phyloP scores from a whole-genome alignment of 1,140 invertebrate genomes.

The Apis florea region DNA sequence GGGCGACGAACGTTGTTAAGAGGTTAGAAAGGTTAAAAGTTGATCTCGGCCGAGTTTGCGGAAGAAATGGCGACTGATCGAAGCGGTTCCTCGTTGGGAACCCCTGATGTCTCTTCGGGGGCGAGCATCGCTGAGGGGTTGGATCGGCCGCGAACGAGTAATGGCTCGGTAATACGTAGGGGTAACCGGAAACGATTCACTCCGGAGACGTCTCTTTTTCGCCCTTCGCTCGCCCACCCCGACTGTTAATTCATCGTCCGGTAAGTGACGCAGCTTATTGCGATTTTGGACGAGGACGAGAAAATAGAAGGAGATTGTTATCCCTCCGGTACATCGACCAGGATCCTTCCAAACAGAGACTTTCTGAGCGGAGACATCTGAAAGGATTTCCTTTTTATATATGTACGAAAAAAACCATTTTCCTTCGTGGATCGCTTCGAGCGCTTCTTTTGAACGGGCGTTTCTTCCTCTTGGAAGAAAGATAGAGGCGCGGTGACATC shows the following conservation, averaged over 20 bases:
- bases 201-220: slow-evolving; percentile 52
- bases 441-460: slow-evolving; percentile 31
- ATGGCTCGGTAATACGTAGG: slow-evolving; percentile 63
- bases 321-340: too few relatives aligned
- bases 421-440: slow-evolving; percentile 31
- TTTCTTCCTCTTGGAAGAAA: slow-evolving; percentile 32
- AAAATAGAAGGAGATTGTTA: too few relatives aligned
- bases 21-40: too few relatives aligned
- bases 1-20: too few relatives aligned
- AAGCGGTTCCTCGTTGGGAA: not conserved
- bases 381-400: not conserved
- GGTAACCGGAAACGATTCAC: slow-evolving; percentile 68
- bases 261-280: slow-evolving; percentile 69
- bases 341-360: not conserved
- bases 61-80: too few relatives aligned
- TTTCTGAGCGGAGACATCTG: slow-evolving; percentile 37
- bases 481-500: slow-evolving; percentile 24
- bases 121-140: slow-evolving; percentile 29
- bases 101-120: slow-evolving; percentile 22
- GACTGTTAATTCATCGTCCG: slow-evolving; percentile 74
- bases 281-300: not conserved
- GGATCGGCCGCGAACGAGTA: slow-evolving; percentile 48
- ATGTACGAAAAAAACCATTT: not conserved
- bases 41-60: too few relatives aligned
- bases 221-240: slow-evolving; percentile 37